Evolutionary conservation across 2,113 vertebrate species (phyloP), one percentile per base, ranked within the genome.

Genomic region (Zootoca vivipara): DNA sequence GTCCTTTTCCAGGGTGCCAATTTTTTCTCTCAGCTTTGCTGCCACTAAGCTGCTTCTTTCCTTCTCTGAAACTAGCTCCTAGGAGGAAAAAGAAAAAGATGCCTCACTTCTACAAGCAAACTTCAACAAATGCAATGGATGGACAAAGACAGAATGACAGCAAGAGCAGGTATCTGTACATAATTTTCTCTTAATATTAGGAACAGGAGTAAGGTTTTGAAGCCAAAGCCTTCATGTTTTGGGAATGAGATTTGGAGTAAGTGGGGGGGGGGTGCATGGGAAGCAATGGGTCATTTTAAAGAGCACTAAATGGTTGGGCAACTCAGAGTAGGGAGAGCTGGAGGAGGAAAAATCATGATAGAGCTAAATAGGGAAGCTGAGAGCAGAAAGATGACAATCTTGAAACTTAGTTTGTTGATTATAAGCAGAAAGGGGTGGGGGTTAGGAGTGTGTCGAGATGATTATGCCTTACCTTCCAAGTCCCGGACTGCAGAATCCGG

Each of bases 31-130:
- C 97, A 99, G 96, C 91, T 98, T 93, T 0, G 97, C 93, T 89
- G 98, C 98, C 38, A 98, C 97, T 33, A 98, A 94, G 40, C 89
- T 95, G 0, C 92, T 98, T 95, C 99, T 98, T 93, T 99, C 98
- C 95, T 99, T 99, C 89, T 99, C 99, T 82, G 97, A 89, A 88
- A 98, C 97, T 94, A 99, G 96, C 96, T 99, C 99, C 99, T 99
- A 88, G 56, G 87, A 58, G 75, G 46, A 9, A 88, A 91, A 22
- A 75, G 35, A 28, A 69, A 52, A 52, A 4, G n/a, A 28, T 72
- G 35, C 28, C 42, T 72, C n/a, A 3, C 38, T 70, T 56, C 24
- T 30, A 38, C n/a, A 83, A 42, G 52, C 56, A 38, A 62, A 40
- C 22, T 10, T 65, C 35, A 65, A 28, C 2, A n/a, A 35, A 35